Base-by-base conservation (phyloP, 2,113 vertebrate species). In the Pseudolaguvia tuberculata region DNA sequence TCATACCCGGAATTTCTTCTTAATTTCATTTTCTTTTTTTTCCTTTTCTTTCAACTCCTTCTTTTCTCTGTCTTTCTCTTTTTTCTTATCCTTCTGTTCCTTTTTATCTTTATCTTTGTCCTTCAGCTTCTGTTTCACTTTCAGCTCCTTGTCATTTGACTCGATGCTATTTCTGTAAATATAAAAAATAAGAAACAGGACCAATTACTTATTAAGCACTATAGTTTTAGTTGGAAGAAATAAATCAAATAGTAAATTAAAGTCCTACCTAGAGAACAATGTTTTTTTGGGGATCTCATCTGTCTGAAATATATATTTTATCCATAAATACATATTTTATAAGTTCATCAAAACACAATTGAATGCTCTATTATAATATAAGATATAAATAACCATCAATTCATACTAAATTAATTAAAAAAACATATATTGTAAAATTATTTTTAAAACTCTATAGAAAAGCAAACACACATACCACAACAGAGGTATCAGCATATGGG, bases 61-160 rank as follows among this genome's bases (percentile, higher is more conserved):
- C 45, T 72, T 84, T 63, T 88, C 85, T 69, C 67, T 87, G 79
- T 89, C 87, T 23, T 84, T 86, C 59, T 78, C 87, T 52, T 88
- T 87, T 3, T 84, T 87, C 76, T 86, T 86, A 81, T 87, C 87
- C 27, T 87, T 87, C 77, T 77, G 57, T 57, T 81, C 66, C 53
- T 56, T 56, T 20, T 56, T 77, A 31, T 77, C 76, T 23, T 62
- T 91, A 81, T 91, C 89, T 78, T 89, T 90, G 21, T 90, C 90
- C 70, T 87, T 72, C 0, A 86, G 85, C 25, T n/a, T 74, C 31
- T 78, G 89, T 72, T 78, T 89, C 78, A 88, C 89, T 35, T 89
- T 91, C 81, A 84, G 79, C 58, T 91, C 90, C 18, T 91, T 91
- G 67, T 88, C 88, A 1, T 88, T 87, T 0, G 69, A 83, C 5